Evolutionary conservation across 2,888 invertebrate genomes (phyloP), one percentile per base, ranked within the genome.

Genomic region (Platerodrilus igneus): DNA sequence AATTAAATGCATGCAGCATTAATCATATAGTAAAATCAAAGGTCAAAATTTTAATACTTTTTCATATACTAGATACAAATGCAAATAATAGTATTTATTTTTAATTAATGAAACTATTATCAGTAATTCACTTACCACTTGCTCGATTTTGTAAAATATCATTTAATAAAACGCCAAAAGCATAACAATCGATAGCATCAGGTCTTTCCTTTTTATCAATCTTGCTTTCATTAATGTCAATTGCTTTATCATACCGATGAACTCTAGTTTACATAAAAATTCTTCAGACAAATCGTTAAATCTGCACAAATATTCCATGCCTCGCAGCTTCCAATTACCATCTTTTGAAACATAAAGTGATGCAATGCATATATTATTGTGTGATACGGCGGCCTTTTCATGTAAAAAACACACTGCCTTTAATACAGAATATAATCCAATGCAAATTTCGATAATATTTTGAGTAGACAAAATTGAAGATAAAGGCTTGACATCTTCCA

Each of bases 261-360:
- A 73, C 72, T 58, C 77, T 77, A 8, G 81, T 77, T 66, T 79
- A 57, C 77, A 78, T 26, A 87, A 69, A 58, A 83, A 79, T 22
- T 76, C 73, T 33, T 73, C 62, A 28, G 76, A 81, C 9, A 86
- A 65, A 47, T 87, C 85, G 39, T 70, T 71, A 53, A 79, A 79
- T 51, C 77, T 74, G 66, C 81, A 85, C 7, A 87, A 72, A 63
- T 83, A 86, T 63, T 93, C 91, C 58, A 92, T 73, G 3, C 89
- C 89, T 7, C 87, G 89, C 17, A 93, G 72, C 60, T 88, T 87
- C 93, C 93, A 93, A 40, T 78, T 79, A 0, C 91, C 90, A 68
- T 90, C 87, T 9, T 78, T 76, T 15, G 85, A 81, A 4, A 92
- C 81, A 69, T 87, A 93, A 44, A 93, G 75, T 3, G 90, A 81